Base-by-base conservation (phyloP, 2,888 invertebrate genomes). In the Xestia rhomboidea region DNA sequence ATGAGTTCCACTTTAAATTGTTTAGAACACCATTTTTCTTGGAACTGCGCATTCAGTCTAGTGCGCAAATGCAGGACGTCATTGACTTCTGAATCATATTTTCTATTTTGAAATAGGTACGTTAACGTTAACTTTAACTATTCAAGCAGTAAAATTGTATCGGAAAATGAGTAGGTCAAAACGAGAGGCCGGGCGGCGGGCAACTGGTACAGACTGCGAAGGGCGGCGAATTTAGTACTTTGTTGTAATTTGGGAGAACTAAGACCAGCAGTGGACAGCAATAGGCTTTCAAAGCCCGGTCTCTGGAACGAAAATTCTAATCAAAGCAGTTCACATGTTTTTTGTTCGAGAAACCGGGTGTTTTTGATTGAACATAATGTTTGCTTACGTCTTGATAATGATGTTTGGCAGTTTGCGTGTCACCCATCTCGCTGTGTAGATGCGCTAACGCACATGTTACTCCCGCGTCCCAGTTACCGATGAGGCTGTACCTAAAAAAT, bases 361-460 rank as follows among this genome's bases (percentile, higher is more conserved):
- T 34, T 34, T 54, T 21, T 34, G 5, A 7, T 49, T 57, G 4
- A 60, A 72, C 57, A 38, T 34, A 78, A 46, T 62, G 15, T n/a
- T 76, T 41, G 78, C 93, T 93, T 82, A 96, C 97, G 77, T 97
- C 97, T 87, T 96, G 95, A 79, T 96, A 97, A 82, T 96, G 96
- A 82, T 97, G 97, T 83, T 95, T 96, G 69, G 97, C 97, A 24
- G 95, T 93, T 73, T 94, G 94, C 54, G 99, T 98, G 95, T 99
- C 99, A 4, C 99, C 99, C 90, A 98, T 98, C 79, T 97, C 98
- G 90, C 99, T 99, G 93, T 99, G 99, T 90, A 99, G 97, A 90
- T 98, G 98, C 0, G 99, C 99, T 75, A 99, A 97, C 91, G 99
- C 98, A 89, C 98, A 98, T 68, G 99, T 97, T 68, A 99, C 98